Evolutionary conservation across 2,113 vertebrate species (phyloP).

Genomic region (Gambusia holbrooki): DNA sequence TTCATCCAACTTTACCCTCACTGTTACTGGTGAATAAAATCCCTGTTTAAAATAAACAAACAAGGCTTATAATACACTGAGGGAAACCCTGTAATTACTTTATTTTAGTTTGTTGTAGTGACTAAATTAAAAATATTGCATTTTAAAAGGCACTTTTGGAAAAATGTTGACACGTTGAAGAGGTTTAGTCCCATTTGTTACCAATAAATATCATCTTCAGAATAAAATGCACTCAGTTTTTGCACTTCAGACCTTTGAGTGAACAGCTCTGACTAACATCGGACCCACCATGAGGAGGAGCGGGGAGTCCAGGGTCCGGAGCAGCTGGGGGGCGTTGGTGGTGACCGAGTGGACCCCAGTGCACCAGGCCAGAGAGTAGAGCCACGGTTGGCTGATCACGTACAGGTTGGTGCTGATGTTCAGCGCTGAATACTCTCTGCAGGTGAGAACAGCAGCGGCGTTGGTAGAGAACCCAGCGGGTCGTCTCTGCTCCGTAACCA

Average conservation of each 20-base stretch:
- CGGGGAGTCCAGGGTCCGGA: slow-evolving; percentile 78
- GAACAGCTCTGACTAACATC: background rate
- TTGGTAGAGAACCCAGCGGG: background rate
- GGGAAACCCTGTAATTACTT: too few relatives aligned
- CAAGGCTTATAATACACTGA: too few relatives aligned
- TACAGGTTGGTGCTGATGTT: slow-evolving; percentile 93
- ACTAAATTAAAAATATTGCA: too few relatives aligned
- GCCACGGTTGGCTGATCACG: slow-evolving; percentile 89
- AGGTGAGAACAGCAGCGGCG: background rate
- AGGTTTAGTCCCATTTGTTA: too few relatives aligned
- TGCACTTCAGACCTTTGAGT: background rate
- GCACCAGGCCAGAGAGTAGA: slow-evolving; percentile 94
- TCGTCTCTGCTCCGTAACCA: background rate
- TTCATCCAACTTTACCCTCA: too few relatives aligned
- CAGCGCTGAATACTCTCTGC: slow-evolving; percentile 73
- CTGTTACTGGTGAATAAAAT: too few relatives aligned
- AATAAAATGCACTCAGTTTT: background rate
- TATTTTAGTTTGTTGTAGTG: too few relatives aligned
- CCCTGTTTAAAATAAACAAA: too few relatives aligned
- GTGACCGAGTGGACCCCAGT: slow-evolving; percentile 88
- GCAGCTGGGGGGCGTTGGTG: slow-evolving; percentile 82
- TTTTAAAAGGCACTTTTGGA: too few relatives aligned
- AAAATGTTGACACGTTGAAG: too few relatives aligned
- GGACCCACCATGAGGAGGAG: slow-evolving; percentile 84
- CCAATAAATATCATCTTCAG: too few relatives aligned